Evolutionary conservation across 53 echinoderm and acorn worm species (phyloP), one percentile per base, ranked within the genome.

Genomic region (Patiria pectinifera): DNA sequence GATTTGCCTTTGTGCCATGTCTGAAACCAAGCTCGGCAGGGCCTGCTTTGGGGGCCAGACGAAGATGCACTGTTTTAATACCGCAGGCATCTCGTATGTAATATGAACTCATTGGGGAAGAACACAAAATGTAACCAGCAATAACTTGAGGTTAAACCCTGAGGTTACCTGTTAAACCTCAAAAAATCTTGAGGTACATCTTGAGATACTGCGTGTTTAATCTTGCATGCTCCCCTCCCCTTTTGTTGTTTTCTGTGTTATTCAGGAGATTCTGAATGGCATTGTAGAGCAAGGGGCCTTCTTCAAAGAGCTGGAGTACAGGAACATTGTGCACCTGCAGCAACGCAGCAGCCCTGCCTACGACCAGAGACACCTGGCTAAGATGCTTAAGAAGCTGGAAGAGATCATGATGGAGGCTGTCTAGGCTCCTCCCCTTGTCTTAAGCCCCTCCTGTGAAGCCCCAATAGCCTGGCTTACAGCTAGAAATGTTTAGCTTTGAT

Each of bases 341-440:
- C 95, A 97, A n/a, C 94, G 97, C 11, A 99, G 99, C 90, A 94
- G 94, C 86, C 94, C 99, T 3, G 96, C 94, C 53, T 97, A 82
- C 26, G 97, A 97, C 82, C 96, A 95, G 82, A 99, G 95, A 83
- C 94, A 83, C 12, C 91, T 94, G 19, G 89, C 82, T 6, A 93
- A 91, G 78, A 94, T 94, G 83, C 93, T 97, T 72, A 96, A 96
- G 93, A 97, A 97, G 77, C 92, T 99, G n/a, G 95, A 97, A 76
- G 99, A 99, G 83, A 99, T 99, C 43, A 97, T 99, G 96, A 96
- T 95, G 71, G 97, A 99, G 71, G 99, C 99, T 1, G 98, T 98
- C 3, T 98, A 94, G 80, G 72, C 76, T 18, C 66, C 19, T 66
- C 66, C 19, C 66, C 12, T 6, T 14, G 6, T 18, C 66, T 18